Percentiles rank a stretch among this genome's conserved stretches.
phyloP scores from a whole-genome alignment of 1,140 invertebrate species.

The Plectrocnemia conspersa region DNA sequence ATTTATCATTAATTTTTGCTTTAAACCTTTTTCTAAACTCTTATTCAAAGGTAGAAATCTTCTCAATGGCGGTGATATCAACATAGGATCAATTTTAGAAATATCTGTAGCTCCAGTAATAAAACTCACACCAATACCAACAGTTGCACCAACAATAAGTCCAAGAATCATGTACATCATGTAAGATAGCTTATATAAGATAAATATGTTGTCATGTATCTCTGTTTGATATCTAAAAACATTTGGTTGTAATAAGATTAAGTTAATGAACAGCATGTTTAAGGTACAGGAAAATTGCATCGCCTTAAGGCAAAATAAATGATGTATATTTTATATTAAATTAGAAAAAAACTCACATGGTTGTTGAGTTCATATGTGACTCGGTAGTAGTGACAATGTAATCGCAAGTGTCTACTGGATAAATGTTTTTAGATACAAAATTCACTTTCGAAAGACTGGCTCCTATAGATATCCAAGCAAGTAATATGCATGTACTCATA shows the following conservation, averaged over 20 bases:
- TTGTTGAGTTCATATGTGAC: too few relatives aligned
- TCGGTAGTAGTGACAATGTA: too few relatives aligned
- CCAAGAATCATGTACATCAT: constrained; percentile 44
- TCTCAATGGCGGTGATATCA: constrained; percentile 52
- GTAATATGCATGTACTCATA: not conserved
- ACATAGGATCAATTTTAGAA: constrained; percentile 53
- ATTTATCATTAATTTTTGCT: too few relatives aligned
- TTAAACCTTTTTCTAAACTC: not conserved
- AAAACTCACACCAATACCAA: constrained; percentile 63
- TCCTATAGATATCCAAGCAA: not conserved
- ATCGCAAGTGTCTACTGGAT: not conserved
- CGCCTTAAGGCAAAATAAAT: too few relatives aligned
- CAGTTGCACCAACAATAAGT: constrained; percentile 55
- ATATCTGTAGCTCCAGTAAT: constrained; percentile 59
- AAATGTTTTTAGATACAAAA: not conserved
- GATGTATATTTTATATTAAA: too few relatives aligned
- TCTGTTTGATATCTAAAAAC: too few relatives aligned
- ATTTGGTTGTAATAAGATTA: too few relatives aligned
- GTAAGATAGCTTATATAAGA: constrained; percentile 18
- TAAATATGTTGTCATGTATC: constrained; percentile 22
- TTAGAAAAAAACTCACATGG: too few relatives aligned
- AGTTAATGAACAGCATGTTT: too few relatives aligned
- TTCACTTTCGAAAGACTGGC: not conserved
- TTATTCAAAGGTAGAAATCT: constrained; percentile 25
- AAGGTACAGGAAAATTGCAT: too few relatives aligned